These are phyloP conservation scores for Carassius carassius DNA, from an alignment of 2,113 vertebrate genomes.

Conservation along the genomic window DNA sequence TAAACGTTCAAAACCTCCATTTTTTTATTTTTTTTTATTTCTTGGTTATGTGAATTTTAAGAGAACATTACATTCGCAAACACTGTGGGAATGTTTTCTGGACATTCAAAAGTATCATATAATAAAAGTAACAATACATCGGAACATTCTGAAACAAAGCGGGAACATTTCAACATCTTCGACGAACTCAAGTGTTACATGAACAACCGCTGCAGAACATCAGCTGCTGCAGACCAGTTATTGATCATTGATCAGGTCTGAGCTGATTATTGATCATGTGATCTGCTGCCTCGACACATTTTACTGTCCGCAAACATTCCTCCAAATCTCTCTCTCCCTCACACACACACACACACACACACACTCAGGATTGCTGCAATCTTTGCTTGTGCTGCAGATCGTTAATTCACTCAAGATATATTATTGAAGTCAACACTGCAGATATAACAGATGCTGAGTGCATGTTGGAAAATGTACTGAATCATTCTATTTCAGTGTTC, in stretches of 20 bases:
- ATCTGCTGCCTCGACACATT: conserved; percentile 13
- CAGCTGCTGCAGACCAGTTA: neutral
- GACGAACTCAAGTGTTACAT: too few relatives aligned
- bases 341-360: neutral
- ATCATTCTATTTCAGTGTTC: neutral
- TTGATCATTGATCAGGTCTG: neutral
- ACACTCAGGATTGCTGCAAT: neutral
- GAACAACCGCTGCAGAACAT: too few relatives aligned
- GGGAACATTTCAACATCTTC: neutral
- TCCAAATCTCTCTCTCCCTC: too few relatives aligned
- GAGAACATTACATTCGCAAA: neutral
- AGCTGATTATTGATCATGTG: conserved; percentile 18
- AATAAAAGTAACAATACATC: too few relatives aligned
- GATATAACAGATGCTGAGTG: neutral
- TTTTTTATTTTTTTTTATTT: too few relatives aligned
- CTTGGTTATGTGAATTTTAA: neutral
- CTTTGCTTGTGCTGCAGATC: neutral
- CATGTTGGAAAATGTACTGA: too few relatives aligned
- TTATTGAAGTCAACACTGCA: neutral
- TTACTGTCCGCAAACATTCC: neutral
- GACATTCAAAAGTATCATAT: neutral
- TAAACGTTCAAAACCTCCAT: too few relatives aligned
- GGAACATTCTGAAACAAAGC: too few relatives aligned
- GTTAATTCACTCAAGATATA: neutral
- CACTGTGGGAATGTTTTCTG: neutral